These are phyloP conservation scores for Poeciliopsis occidentalis DNA, from an alignment of 2,113 vertebrate genomes.

Conservation along the genomic window DNA sequence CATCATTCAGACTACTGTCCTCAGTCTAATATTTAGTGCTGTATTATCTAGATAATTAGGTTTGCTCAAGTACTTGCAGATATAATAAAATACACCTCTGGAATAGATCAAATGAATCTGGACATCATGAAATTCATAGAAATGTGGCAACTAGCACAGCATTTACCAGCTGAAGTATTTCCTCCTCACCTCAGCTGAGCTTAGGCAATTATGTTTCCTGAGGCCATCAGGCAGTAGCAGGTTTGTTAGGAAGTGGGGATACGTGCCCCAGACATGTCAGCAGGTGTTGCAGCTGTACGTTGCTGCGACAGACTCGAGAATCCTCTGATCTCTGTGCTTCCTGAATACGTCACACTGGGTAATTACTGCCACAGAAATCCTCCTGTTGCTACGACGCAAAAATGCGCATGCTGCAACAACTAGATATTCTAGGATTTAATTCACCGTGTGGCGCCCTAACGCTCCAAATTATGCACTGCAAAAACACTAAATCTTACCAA, in stretches of 20 bases:
- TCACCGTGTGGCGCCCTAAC: neutral
- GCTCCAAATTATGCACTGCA: too few relatives aligned
- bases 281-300: neutral
- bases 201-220: neutral
- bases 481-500: too few relatives aligned
- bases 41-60: too few relatives aligned
- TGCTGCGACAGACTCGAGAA: neutral
- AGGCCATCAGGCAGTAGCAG: neutral
- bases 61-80: neutral
- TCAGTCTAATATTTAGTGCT: too few relatives aligned
- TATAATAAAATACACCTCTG: neutral
- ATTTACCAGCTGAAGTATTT: neutral
- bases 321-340: slow-evolving; percentile 12
- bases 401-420: neutral
- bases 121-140: neutral
- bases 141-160: neutral
- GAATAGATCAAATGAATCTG: neutral
- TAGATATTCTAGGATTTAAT: neutral
- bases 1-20: neutral
- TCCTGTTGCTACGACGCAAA: neutral
- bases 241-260: neutral
- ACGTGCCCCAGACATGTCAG: neutral
- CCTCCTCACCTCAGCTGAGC: neutral
- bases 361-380: neutral
- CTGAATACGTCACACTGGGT: neutral